phyloP scores from a whole-genome alignment of 2,113 vertebrate genomes.

The Mirounga angustirostris region DNA sequence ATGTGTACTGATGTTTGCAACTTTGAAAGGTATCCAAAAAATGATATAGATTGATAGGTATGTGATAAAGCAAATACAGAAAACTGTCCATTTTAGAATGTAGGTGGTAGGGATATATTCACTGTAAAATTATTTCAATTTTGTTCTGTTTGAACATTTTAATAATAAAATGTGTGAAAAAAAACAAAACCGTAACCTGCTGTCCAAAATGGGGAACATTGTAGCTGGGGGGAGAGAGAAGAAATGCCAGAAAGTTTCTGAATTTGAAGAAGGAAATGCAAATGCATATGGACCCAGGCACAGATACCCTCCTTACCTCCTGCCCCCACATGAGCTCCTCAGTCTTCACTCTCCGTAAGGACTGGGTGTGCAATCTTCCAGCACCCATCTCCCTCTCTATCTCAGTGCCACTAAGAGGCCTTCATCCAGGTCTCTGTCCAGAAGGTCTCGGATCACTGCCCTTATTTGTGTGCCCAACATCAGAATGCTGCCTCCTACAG shows the following conservation, averaged over 20 bases:
- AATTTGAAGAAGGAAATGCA: conserved; percentile 29
- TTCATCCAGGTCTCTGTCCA: neutral
- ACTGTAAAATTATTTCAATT: neutral
- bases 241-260: conserved; percentile 34
- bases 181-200: neutral
- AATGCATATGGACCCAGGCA: neutral
- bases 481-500: neutral
- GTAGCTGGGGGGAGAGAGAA: neutral
- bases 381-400: neutral
- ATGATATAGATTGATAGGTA: neutral
- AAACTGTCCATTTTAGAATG: conserved; percentile 17
- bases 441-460: neutral
- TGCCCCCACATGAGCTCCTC: neutral
- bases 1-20: neutral
- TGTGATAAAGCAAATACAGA: neutral
- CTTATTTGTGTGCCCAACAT: neutral
- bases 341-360: neutral
- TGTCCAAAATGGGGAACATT: neutral
- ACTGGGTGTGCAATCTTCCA: neutral
- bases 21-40: neutral
- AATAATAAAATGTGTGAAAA: conserved; percentile 8
- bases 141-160: conserved; percentile 57
- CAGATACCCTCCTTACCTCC: neutral
- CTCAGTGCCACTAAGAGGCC: neutral
- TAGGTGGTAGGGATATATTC: neutral